Base-by-base conservation (phyloP, 2,113 vertebrate genomes). In the Crypturellus undulatus region DNA sequence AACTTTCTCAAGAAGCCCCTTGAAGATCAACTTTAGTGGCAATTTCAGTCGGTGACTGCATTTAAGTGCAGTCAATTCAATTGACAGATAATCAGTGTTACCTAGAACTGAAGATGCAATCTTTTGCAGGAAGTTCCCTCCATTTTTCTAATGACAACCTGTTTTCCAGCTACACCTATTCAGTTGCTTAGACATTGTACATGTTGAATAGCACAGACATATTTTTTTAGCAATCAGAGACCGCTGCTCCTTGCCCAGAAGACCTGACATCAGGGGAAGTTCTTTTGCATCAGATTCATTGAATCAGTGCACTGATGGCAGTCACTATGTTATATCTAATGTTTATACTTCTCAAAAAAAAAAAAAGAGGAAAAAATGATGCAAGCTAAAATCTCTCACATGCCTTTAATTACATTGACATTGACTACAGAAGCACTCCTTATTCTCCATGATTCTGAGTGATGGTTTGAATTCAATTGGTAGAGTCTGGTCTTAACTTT, bases 361-460 rank as follows among this genome's bases (percentile, higher is more conserved):
- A 5, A 40, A 73, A 87, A 60, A 84, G 56, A 34, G 20, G 52
- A 45, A 47, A 20, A 20, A 47, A 47, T 6, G 10, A 91, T 80
- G 94, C 25, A 70, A 56, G 75, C 84, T 90, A 59, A 82, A 85
- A 75, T 85, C 64, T 83, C 72, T 95, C 94, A 93, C 90, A 90
- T 93, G 93, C 89, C 95, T 97, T 96, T 79, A 96, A 94, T 94
- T 92, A 95, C 79, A 86, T 47, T 5, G 6, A 25, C 63, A 49
- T 84, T 80, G 70, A 51, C 84, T 88, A 84, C 91, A 90, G 89
- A 95, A 92, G 63, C 1, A 0, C 63, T 94, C 81, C 84, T 94
- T 95, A 85, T 96, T 94, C 67, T 87, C 89, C 79, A 71, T 86
- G 87, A 76, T 90, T 85, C 65, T 91, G 64, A 90, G 72, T 52